A percentile compares a stretch with the other conserved stretches of the same genome.
These are phyloP conservation scores for Lacerta viridis DNA, from an alignment of 2,797 vertebrate genomes.

Conservation along the genomic window DNA sequence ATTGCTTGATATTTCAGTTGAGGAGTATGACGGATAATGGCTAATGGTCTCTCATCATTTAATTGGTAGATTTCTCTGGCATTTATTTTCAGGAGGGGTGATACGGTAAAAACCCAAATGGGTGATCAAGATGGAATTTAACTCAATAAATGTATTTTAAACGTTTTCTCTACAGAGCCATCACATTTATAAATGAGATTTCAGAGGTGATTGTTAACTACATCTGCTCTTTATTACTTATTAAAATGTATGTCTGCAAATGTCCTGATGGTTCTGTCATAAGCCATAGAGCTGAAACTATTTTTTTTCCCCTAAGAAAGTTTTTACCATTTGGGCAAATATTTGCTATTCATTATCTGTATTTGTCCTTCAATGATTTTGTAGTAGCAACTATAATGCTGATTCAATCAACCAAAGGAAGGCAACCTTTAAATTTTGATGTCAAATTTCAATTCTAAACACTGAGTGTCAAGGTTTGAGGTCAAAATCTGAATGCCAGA, in stretches of 20 bases:
- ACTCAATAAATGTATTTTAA: conserved; percentile 46
- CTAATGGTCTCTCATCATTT: conserved; percentile 65
- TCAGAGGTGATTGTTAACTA: conserved; percentile 51
- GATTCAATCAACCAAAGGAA: neutral
- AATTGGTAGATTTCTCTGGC: conserved; percentile 67
- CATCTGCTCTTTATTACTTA: conserved; percentile 69
- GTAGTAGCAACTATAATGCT: neutral
- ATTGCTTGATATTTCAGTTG: conserved; percentile 82
- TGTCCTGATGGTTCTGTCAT: neutral
- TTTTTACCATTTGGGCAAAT: neutral
- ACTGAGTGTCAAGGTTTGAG: neutral
- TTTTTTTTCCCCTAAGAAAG: neutral
- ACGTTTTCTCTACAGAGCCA: conserved; percentile 63
- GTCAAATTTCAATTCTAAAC: neutral
- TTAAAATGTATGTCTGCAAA: conserved; percentile 8
- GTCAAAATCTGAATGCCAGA: neutral
- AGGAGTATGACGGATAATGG: conserved; percentile 77
- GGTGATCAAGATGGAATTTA: conserved; percentile 55
- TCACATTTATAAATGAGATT: conserved; percentile 44
- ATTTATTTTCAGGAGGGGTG: conserved; percentile 28
- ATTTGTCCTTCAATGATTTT: conserved; percentile 11
- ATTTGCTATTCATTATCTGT: neutral
- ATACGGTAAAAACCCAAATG: conserved; percentile 51
- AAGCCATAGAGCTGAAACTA: neutral
- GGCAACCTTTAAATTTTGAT: neutral